Base-by-base conservation (phyloP, 2,113 vertebrate species). In the Spheniscus mendiculus region DNA sequence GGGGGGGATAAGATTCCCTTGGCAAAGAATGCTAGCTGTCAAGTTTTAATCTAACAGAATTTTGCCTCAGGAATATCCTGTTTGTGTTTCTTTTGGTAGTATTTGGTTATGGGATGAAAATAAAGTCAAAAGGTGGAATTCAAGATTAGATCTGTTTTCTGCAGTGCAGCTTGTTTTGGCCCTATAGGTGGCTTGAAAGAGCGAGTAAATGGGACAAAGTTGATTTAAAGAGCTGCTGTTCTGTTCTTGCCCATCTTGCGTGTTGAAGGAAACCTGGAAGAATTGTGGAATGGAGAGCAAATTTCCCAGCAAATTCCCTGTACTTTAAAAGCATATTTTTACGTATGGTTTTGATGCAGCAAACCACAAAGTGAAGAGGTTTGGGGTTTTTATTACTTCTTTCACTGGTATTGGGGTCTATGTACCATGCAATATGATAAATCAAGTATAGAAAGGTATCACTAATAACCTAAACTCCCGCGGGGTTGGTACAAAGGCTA, bases 31-130 rank as follows among this genome's bases (percentile, higher is more conserved):
- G 9, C 30, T 7, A 20, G 20, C 72, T 83, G 91, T 47, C 58
- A 59, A 40, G 42, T 80, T 63, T 49, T 15, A 58, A 69, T 80
- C 59, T 20, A 25, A 29, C 20, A 53, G 67, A 72, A 40, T 72
- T 90, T 74, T 94, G 91, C 82, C 86, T 90, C 26, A 0, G 58
- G 72, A 89, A 93, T 74, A 89, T 85, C 67, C 85, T 93, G 82
- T 83, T 95, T 91, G 63, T 62, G 72, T 87, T 84, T 47, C 82
- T 87, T 49, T 59, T 30, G 67, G 47, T 63, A 30, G 26, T n/a
- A 3, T 53, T 89, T 58, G 42, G 59, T 76, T 52, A n/a, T 25
- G n/a, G 58, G 63, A 76, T 63, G 25, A 25, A 58, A 92, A 92
- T 17, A 6, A 52, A 86, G 83, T 45, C 30, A 30, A 42, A 76